These are phyloP conservation scores for Macrosoma leucophasiata DNA, from an alignment of 2,888 invertebrate genomes.

Conservation along the genomic window DNA sequence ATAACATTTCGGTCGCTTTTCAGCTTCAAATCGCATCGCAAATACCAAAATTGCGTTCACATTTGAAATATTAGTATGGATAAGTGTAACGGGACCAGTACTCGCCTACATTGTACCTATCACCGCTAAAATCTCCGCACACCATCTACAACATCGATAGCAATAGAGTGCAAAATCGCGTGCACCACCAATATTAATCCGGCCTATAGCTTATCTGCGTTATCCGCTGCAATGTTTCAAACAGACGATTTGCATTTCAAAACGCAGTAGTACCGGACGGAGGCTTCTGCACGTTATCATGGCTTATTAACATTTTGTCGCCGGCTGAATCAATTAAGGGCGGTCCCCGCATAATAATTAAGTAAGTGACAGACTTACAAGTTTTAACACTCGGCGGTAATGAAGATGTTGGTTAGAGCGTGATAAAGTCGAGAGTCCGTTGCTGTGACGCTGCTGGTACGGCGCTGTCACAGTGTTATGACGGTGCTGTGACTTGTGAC, in stretches of 20 bases:
- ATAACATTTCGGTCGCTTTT: too few relatives aligned
- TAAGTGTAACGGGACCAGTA: too few relatives aligned
- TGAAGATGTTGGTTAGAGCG: conserved; percentile 62
- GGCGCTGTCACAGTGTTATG: neutral
- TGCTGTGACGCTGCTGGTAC: conserved; percentile 26
- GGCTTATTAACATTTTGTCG: conserved; percentile 71
- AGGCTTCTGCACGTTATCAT: conserved; percentile 43
- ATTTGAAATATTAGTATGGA: too few relatives aligned
- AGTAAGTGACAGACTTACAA: conserved; percentile 67
- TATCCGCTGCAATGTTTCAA: conserved; percentile 51
- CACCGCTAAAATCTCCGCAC: too few relatives aligned
- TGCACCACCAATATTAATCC: conserved; percentile 54
- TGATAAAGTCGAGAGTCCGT: conserved; percentile 32
- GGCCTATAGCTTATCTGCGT: conserved; percentile 40
- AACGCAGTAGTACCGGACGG: conserved; percentile 30
- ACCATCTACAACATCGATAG: too few relatives aligned
- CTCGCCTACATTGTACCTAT: too few relatives aligned
- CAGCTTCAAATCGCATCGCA: too few relatives aligned
- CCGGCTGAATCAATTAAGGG: conserved; percentile 65
- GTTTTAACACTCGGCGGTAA: conserved; percentile 70
- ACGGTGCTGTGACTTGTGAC: too few relatives aligned
- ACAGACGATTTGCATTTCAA: conserved; percentile 55
- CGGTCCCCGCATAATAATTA: conserved; percentile 65
- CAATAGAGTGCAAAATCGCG: conserved; percentile 47
- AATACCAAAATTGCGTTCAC: too few relatives aligned